Base-by-base conservation (phyloP, 1,140 invertebrate species). In the Proctacanthus coquilletti region DNA sequence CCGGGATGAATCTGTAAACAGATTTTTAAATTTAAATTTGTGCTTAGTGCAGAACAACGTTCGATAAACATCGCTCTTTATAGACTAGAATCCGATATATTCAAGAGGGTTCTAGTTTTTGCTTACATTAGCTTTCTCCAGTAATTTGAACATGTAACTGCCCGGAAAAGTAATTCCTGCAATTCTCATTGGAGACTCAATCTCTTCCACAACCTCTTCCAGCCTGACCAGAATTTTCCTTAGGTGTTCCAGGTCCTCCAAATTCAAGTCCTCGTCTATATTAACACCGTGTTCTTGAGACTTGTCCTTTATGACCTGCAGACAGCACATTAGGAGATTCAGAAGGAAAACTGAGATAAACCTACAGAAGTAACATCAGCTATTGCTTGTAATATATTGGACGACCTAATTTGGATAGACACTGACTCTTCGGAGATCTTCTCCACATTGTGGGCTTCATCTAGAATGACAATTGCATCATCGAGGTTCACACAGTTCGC, bases 391-490 rank as follows among this genome's bases (percentile, higher is more conserved):
- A 82, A 79, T 47, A 89, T 64, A 62, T 84, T 80, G 39, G 77
- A 77, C 38, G 75, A 80, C 44, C 61, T 74, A 30, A 97, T 70
- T 53, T 86, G 72, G 46, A 91, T 66, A 3, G 91, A 95, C 20
- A 84, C 77, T 42, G 84, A 78, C 45, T 96, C 89, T 66, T 97
- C 92, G 66, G 89, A 96, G 38, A 85, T 82, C 62, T 82, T 84
- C 52, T 94, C 89, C 46, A 98, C 74, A 67, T 98, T 97, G 54
- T 98, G 93, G 21, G 85, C 93, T 65, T 98, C 93, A 69, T 98
- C 93, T 47, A 98, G 70, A 33, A 97, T 91, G 21, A 84, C 60
- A 29, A 84, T 62, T 53, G 71, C 72, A 52, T 80, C 76, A 44
- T 71, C 52, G 18, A 79, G 59, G 44, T 75, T 70, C 33, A 77